These are phyloP conservation scores for Hoplias malabaricus DNA, from an alignment of 2,113 vertebrate species.

Conservation along the genomic window DNA sequence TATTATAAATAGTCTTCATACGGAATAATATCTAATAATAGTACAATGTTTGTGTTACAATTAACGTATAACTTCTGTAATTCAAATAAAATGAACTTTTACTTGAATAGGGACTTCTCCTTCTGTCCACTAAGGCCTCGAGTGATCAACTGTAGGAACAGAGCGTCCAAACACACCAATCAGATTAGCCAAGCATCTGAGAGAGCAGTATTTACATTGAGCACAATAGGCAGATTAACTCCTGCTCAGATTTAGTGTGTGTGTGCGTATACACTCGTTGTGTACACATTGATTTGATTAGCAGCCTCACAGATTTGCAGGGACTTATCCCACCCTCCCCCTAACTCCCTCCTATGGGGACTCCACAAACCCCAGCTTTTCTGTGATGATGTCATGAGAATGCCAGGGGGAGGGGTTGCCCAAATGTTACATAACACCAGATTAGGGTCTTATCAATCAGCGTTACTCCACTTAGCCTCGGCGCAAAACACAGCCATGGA, in stretches of 20 bases:
- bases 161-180: constrained; percentile 41
- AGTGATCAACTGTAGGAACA: constrained; percentile 39
- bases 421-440: constrained; percentile 38
- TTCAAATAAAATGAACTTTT: too few species aligned
- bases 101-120: too few species aligned
- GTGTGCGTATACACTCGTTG: constrained; percentile 13
- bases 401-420: not conserved
- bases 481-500: not conserved
- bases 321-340: constrained; percentile 18
- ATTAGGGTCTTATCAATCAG: constrained; percentile 21
- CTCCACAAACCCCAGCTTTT: constrained; percentile 23
- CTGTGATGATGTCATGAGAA: constrained; percentile 40
- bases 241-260: constrained; percentile 21
- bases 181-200: constrained; percentile 32
- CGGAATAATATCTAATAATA: too few species aligned
- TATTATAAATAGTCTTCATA: too few species aligned
- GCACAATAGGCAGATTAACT: constrained; percentile 47
- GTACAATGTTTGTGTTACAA: too few species aligned
- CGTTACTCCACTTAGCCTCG: not conserved
- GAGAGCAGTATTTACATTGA: constrained; percentile 26
- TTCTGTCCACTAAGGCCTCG: not conserved
- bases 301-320: constrained; percentile 41
- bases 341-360: constrained; percentile 16
- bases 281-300: constrained; percentile 40
- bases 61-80: too few species aligned